Evolutionary conservation across 2,888 invertebrate species (phyloP).

Genomic region (Orthosia gracilis): DNA sequence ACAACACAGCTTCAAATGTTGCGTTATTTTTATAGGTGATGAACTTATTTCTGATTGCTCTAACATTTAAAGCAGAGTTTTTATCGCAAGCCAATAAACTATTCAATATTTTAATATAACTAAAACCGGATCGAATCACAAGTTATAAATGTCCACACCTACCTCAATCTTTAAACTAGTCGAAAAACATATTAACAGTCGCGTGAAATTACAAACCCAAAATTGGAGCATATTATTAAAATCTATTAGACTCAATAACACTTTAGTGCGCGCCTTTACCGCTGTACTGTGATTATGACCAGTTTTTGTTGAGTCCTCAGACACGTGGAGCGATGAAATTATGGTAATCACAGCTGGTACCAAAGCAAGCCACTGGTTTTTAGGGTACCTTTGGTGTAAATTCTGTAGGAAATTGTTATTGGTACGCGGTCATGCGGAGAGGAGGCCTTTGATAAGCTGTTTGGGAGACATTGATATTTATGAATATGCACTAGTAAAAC

Average conservation of each 20-base stretch:
- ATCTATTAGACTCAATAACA: slow-evolving; percentile 54
- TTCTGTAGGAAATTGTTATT: slow-evolving; percentile 44
- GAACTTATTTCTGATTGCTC: background rate
- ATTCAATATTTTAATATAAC: slow-evolving; percentile 15
- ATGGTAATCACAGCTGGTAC: slow-evolving; percentile 89
- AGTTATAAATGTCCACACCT: slow-evolving; percentile 43
- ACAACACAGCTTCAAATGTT: background rate
- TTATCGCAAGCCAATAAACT: slow-evolving; percentile 17
- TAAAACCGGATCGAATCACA: slow-evolving; percentile 5
- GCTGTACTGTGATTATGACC: slow-evolving; percentile 88
- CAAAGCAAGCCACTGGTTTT: slow-evolving; percentile 82
- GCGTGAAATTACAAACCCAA: slow-evolving; percentile 29
- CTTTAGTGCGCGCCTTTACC: slow-evolving; percentile 75
- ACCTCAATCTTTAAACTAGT: slow-evolving; percentile 17
- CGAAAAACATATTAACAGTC: slow-evolving; percentile 32
- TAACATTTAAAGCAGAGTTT: background rate
- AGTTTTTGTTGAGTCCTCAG: slow-evolving; percentile 88
- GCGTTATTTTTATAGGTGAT: background rate
- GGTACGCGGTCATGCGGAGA: background rate
- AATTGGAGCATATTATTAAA: slow-evolving; percentile 43
- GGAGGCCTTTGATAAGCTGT: background rate
- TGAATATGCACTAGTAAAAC: no score
- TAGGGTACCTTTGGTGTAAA: slow-evolving; percentile 76
- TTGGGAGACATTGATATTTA: no score
- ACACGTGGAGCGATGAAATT: slow-evolving; percentile 90